phyloP scores from a whole-genome alignment of 1,140 invertebrate species.

The Listronotus bonariensis region DNA sequence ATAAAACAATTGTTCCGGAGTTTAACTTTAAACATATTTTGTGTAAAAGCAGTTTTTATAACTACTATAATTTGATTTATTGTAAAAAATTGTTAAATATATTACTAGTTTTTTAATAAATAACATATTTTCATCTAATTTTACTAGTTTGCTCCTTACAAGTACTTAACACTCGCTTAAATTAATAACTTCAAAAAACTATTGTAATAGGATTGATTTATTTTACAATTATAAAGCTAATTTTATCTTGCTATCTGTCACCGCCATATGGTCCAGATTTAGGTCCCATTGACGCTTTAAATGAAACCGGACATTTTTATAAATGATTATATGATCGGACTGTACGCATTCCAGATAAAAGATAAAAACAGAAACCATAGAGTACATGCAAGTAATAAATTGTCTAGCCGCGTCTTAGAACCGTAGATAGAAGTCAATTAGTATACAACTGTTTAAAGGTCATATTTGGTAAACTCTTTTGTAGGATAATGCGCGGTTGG shows the following conservation, averaged over 20 bases:
- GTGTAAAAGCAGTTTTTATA: too few species aligned
- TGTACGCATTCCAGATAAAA: constrained; percentile 18
- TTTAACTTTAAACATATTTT: too few species aligned
- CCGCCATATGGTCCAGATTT: constrained; percentile 19
- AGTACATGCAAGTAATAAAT: constrained; percentile 26
- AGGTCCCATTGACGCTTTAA: constrained; percentile 24
- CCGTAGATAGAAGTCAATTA: constrained; percentile 28
- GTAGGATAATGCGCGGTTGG: constrained; percentile 15
- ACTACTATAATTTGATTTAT: too few species aligned
- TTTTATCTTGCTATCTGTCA: neutral
- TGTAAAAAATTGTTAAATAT: too few species aligned
- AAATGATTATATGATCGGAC: constrained; percentile 4
- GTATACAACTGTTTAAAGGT: constrained; percentile 32
- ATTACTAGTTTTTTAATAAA: too few species aligned
- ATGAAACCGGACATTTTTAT: constrained; percentile 28
- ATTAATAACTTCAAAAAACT: too few species aligned
- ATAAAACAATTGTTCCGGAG: too few species aligned
- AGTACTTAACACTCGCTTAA: too few species aligned
- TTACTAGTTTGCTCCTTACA: too few species aligned
- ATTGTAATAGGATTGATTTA: too few species aligned
- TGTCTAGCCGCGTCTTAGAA: constrained; percentile 20
- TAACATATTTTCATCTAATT: too few species aligned
- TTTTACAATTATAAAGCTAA: too few species aligned
- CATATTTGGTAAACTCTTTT: constrained; percentile 29
- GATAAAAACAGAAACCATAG: constrained; percentile 27